phyloP scores from a whole-genome alignment of 2,888 invertebrate species.

The Pachliopta kotzebuea region DNA sequence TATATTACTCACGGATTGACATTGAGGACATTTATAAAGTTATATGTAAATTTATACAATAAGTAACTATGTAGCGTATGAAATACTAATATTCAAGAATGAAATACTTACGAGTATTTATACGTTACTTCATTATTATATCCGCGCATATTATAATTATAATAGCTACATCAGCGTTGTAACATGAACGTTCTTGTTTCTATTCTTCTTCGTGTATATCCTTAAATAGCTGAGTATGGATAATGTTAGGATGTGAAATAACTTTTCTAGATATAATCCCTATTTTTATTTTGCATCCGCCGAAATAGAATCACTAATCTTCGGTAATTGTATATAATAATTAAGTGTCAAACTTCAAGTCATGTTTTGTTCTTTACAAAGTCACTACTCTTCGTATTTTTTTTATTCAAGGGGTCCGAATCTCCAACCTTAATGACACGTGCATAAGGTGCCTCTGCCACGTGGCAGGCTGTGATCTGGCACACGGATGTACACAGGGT shows the following conservation, averaged over 20 bases:
- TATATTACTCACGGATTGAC: background rate
- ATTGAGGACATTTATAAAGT: slow-evolving; percentile 9
- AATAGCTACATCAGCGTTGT: too few relatives aligned
- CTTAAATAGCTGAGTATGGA: background rate
- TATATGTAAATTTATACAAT: slow-evolving; percentile 20
- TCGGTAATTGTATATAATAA: background rate
- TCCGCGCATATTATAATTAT: too few relatives aligned
- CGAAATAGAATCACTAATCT: background rate
- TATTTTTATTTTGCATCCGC: background rate
- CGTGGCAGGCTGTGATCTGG: slow-evolving; percentile 78
- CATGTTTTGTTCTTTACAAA: background rate
- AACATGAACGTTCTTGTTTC: too few relatives aligned
- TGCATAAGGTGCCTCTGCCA: slow-evolving; percentile 82
- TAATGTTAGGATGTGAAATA: background rate
- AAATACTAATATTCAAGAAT: background rate
- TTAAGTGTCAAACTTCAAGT: too few relatives aligned
- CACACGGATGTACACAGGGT: slow-evolving; percentile 75
- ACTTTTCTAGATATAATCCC: background rate
- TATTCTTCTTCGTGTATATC: background rate
- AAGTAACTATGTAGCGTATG: background rate
- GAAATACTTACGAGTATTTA: too few relatives aligned
- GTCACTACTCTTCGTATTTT: background rate
- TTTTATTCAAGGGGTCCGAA: slow-evolving; percentile 50
- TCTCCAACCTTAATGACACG: slow-evolving; percentile 72
- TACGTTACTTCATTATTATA: too few relatives aligned